phyloP scores from a whole-genome alignment of 2,113 vertebrate species.

The Zingel zingel region DNA sequence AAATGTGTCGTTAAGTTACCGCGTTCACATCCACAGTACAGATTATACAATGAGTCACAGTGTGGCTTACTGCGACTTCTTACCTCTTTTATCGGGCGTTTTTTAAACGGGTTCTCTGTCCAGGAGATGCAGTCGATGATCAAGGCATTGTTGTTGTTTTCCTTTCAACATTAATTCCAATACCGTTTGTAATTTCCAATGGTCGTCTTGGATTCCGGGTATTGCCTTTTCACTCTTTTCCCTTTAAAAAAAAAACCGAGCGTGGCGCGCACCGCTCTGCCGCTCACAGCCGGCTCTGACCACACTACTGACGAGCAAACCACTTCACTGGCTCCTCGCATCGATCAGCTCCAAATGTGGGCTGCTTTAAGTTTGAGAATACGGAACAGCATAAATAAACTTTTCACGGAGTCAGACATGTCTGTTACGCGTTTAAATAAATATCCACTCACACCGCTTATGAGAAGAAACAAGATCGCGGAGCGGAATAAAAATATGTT shows the following conservation, averaged over 20 bases:
- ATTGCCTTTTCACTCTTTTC: not conserved
- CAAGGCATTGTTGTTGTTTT: slow-evolving; percentile 25
- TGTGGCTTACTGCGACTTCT: slow-evolving; percentile 38
- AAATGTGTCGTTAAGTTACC: not conserved
- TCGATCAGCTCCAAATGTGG: not conserved
- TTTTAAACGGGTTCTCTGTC: not conserved
- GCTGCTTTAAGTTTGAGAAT: slow-evolving; percentile 25
- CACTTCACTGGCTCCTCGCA: not conserved
- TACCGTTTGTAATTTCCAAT: slow-evolving; percentile 43
- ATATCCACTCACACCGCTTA: not conserved
- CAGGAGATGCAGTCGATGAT: slow-evolving; percentile 28
- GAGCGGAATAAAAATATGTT: not conserved
- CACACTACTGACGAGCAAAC: not conserved
- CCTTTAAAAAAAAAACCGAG: not conserved
- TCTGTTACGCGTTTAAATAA: not conserved
- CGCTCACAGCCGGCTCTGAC: not conserved
- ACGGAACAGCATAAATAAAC: not conserved
- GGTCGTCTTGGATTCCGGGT: not conserved
- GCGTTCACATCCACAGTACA: not conserved
- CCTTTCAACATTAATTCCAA: slow-evolving; percentile 48
- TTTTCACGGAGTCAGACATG: not conserved
- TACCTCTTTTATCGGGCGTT: slow-evolving; percentile 51
- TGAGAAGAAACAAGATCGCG: not conserved
- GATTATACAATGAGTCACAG: not conserved
- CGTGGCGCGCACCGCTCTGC: slow-evolving; percentile 19